A percentile compares a stretch with the other conserved stretches of the same genome.
Evolutionary conservation across 1,140 invertebrate genomes (phyloP).

Genomic region (Habropoda laboriosa): DNA sequence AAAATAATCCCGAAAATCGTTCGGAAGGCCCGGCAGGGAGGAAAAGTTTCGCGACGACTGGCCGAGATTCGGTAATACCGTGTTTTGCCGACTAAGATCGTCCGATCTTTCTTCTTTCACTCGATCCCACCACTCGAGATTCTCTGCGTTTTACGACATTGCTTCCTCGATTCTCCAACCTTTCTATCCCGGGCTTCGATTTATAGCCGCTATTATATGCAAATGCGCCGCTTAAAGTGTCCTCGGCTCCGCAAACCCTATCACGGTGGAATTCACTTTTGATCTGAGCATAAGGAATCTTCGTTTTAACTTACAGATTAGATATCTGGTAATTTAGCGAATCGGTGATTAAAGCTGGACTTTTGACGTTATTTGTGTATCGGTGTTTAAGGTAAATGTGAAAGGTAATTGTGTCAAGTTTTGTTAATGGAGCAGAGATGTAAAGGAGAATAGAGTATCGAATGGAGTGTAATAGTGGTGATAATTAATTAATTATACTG

Average conservation of each 20-base stretch:
- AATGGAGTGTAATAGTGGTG: too few species aligned
- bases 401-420: too few species aligned
- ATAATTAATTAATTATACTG: too few species aligned
- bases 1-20: conserved; percentile 45
- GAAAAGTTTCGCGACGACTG: conserved; percentile 36
- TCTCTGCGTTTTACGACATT: conserved; percentile 3
- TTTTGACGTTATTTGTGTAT: too few species aligned
- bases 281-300: not conserved
- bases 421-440: too few species aligned
- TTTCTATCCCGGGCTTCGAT: not conserved
- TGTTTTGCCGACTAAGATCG: not conserved
- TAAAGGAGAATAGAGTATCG: too few species aligned
- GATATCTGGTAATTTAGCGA: too few species aligned
- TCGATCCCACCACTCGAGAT: not conserved
- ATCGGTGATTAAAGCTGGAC: not conserved
- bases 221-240: not conserved
- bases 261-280: not conserved
- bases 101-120: not conserved
- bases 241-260: not conserved
- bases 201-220: conserved; percentile 8
- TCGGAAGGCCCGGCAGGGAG: not conserved
- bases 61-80: conserved; percentile 21
- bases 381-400: too few species aligned
- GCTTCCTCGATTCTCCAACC: not conserved
- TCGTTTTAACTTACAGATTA: too few species aligned